phyloP scores from a whole-genome alignment of 2,113 vertebrate genomes.

The Channa maculata region DNA sequence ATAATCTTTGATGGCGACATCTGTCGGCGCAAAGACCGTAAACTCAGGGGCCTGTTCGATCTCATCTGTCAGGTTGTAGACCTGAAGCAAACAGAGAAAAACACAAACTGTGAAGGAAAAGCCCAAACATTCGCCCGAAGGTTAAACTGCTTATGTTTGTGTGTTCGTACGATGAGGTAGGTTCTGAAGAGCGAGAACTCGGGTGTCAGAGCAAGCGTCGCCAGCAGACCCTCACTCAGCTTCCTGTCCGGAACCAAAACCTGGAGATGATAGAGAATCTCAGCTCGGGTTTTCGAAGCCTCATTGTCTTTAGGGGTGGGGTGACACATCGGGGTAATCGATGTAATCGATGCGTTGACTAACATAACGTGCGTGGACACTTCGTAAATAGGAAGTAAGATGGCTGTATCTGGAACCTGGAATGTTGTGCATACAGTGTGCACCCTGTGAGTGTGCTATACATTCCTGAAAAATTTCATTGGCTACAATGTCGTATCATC shows the following conservation, averaged over 20 bases:
- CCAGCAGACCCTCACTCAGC: conserved; percentile 81
- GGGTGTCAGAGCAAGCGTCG: conserved; percentile 85
- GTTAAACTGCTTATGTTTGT: not conserved
- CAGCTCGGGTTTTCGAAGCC: rapidly evolving
- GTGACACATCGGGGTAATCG: too few relatives aligned
- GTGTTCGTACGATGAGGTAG: conserved; percentile 85
- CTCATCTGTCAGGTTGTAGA: conserved; percentile 83
- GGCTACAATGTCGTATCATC: too few relatives aligned
- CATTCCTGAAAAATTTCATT: too few relatives aligned
- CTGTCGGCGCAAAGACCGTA: conserved; percentile 90
- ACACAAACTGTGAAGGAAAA: not conserved
- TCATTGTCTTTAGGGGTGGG: too few relatives aligned
- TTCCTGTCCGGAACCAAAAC: conserved; percentile 86
- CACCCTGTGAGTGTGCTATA: too few relatives aligned
- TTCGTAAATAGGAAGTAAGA: too few relatives aligned
- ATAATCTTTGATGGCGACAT: conserved; percentile 86
- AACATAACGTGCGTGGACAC: too few relatives aligned
- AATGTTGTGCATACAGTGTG: too few relatives aligned
- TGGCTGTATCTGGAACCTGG: too few relatives aligned
- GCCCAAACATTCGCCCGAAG: too few relatives aligned
- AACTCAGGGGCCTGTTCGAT: conserved; percentile 85
- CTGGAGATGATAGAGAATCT: conserved; percentile 62
- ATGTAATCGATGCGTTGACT: too few relatives aligned
- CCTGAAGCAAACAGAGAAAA: conserved; percentile 75
- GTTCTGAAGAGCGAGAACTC: conserved; percentile 90